These are phyloP conservation scores for Bombus cullumanus DNA, from an alignment of 1,140 invertebrate species.

Conservation along the genomic window DNA sequence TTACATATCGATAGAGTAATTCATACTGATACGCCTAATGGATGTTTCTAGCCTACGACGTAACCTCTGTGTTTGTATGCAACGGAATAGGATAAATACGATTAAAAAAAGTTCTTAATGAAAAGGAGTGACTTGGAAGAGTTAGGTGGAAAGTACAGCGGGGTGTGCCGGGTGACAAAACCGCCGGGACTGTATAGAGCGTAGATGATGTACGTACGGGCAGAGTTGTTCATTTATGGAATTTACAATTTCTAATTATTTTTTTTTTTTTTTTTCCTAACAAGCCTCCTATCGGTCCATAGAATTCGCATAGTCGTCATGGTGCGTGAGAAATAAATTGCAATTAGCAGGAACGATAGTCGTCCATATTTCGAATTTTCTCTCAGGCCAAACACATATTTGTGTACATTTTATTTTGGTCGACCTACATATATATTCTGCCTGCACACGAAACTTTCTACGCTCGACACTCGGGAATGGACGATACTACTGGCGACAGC, in stretches of 20 bases:
- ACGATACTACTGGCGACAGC: background rate
- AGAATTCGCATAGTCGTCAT: rapidly evolving
- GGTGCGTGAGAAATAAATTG: background rate
- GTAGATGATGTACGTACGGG: slow-evolving; percentile 13
- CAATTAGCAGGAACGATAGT: background rate
- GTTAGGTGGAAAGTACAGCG: background rate
- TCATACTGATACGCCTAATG: too few relatives aligned
- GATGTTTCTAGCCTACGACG: too few relatives aligned
- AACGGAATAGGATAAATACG: background rate
- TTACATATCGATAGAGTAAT: background rate
- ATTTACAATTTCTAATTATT: slow-evolving; percentile 1
- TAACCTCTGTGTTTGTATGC: too few relatives aligned
- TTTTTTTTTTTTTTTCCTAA: too few relatives aligned
- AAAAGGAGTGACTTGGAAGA: background rate
- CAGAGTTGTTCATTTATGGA: slow-evolving; percentile 47
- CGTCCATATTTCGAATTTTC: background rate
- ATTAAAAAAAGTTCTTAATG: background rate
- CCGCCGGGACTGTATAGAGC: background rate
- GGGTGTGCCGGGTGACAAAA: slow-evolving; percentile 58
- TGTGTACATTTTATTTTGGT: slow-evolving; percentile 31
- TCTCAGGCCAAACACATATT: background rate
- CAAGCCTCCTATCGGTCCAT: background rate
- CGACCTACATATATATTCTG: slow-evolving; percentile 18
- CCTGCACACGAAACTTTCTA: slow-evolving; percentile 41
- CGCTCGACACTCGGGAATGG: slow-evolving; percentile 7